A percentile compares a stretch with the other conserved stretches of the same genome.
Evolutionary conservation across 2,797 vertebrate genomes (phyloP).

Genomic region (Saxicola maurus): DNA sequence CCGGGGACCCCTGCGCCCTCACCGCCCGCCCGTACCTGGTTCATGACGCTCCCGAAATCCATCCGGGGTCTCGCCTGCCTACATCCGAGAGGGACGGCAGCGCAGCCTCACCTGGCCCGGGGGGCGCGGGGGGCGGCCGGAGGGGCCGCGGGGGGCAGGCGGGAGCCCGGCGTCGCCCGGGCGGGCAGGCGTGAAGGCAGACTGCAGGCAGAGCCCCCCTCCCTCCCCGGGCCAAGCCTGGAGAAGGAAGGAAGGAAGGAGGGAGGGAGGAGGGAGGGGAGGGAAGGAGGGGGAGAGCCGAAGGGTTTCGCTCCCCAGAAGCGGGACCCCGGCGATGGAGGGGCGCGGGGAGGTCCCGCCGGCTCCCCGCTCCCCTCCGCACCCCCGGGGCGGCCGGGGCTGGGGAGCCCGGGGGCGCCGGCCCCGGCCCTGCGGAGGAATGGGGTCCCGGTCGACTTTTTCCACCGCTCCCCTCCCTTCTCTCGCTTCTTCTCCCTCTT

Average conservation of each 20-base stretch:
- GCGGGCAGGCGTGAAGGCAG: slow-evolving; percentile 23
- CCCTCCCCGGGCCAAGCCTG: slow-evolving; percentile 1
- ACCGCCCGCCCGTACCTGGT: slow-evolving; percentile 30
- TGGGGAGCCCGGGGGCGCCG: not conserved
- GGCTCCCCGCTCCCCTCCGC: not conserved
- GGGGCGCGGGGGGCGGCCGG: not conserved
- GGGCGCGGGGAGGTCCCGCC: not conserved
- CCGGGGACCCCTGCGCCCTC: not conserved
- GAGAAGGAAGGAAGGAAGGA: slow-evolving; percentile 4
- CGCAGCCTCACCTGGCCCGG: slow-evolving; percentile 11
- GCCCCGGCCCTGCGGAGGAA: not conserved
- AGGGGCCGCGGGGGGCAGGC: not conserved
- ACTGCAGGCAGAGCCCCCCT: not conserved
- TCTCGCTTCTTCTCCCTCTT: slow-evolving; percentile 32
- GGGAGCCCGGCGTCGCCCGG: slow-evolving; percentile 13
- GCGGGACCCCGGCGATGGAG: slow-evolving; percentile 9
- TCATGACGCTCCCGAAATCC: slow-evolving; percentile 67
- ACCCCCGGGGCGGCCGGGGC: not conserved
- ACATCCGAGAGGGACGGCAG: slow-evolving; percentile 12
- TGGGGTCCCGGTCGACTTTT: slow-evolving; percentile 23
- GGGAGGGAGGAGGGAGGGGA: not conserved
- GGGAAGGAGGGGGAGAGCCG: not conserved
- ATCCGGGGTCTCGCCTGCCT: slow-evolving; percentile 40
- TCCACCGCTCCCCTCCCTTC: slow-evolving; percentile 38
- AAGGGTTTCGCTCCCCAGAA: slow-evolving; percentile 1